Percentiles rank a stretch among this genome's conserved stretches.
phyloP scores from a whole-genome alignment of 2,888 invertebrate genomes.

The Lydus trimaculatus region DNA sequence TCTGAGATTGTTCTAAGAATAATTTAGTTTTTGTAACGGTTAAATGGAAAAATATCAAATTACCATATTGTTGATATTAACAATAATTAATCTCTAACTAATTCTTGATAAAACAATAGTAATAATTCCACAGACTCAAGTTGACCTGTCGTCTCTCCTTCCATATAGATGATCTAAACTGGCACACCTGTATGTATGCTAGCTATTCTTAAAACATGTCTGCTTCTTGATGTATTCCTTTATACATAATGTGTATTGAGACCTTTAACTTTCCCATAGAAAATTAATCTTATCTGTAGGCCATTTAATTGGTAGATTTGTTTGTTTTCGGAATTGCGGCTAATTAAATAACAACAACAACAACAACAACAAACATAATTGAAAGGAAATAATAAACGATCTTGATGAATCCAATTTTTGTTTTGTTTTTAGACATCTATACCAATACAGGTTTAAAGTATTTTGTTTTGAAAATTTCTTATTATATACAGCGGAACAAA shows the following conservation, averaged over 20 bases:
- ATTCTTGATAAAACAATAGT: too few relatives aligned
- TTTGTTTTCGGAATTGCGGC: constrained; percentile 13
- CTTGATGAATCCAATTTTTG: not conserved
- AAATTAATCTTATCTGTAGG: not conserved
- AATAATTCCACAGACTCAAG: too few relatives aligned
- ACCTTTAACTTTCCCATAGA: not conserved
- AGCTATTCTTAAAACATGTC: too few relatives aligned
- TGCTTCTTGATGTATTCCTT: too few relatives aligned
- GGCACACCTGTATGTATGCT: too few relatives aligned
- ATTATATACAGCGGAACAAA: constrained; percentile 46
- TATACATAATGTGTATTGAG: too few relatives aligned
- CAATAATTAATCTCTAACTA: too few relatives aligned
- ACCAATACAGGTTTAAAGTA: not conserved
- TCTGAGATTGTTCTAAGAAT: not conserved
- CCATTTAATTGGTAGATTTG: not conserved
- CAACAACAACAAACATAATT: constrained; percentile 38
- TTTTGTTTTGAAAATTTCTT: not conserved
- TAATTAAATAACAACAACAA: constrained; percentile 46
- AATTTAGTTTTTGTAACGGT: not conserved
- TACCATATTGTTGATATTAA: too few relatives aligned
- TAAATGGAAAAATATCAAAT: too few relatives aligned
- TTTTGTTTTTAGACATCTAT: not conserved
- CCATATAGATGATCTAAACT: too few relatives aligned
- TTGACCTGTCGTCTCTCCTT: too few relatives aligned
- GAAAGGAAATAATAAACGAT: constrained; percentile 35